Evolutionary conservation across 2,888 invertebrate species (phyloP), one percentile per base, ranked within the genome.

Genomic region (Melangyna quadrimaculata): DNA sequence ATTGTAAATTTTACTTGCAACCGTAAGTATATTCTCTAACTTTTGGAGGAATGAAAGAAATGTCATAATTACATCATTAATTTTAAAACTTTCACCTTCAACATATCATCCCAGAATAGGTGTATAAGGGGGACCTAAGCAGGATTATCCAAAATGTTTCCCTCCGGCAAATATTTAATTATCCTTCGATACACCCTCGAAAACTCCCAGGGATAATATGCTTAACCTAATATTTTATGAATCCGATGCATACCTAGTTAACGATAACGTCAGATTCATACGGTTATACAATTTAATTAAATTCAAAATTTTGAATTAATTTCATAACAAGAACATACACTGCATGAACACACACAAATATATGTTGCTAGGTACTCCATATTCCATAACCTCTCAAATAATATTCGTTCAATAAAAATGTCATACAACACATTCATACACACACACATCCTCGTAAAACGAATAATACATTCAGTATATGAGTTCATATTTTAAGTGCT

Each of bases 241-340:
- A 81, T 75, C 81, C 57, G 61, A 81, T 57, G 9, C 37, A 77
- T 72, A 71, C 77, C 67, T 81, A 67, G 40, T 43, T 32, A 61
- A 61, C 43, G 67, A 63, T 77, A 69, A 69, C 59, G 77, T 53
- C 67, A 67, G 48, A 53, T 72, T 82, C 67, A 73, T 69, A 69
- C 55, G 53, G 59, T 72, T 45, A 59, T 48, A 69, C 72, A 69
- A 82, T 82, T 77, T 78, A 78, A 82, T 82, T 82, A 78, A 82
- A 78, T 73, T 72, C 29, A 72, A 78, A 72, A 69, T 67, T 37
- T 69, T 61, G 67, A 81, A 77, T 77, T 77, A 71, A 82, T 77
- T 78, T 72, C 48, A 61, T 73, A 70, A 57, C 71, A 57, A 75
- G 57, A 75, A 72, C 67, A 37, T 70, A 24, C 10, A 57, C 7